A percentile compares a stretch with the other conserved stretches of the same genome.
Conservation (phyloP, 1,140 invertebrate genomes). For the Hesperophylax magnus region DNA sequence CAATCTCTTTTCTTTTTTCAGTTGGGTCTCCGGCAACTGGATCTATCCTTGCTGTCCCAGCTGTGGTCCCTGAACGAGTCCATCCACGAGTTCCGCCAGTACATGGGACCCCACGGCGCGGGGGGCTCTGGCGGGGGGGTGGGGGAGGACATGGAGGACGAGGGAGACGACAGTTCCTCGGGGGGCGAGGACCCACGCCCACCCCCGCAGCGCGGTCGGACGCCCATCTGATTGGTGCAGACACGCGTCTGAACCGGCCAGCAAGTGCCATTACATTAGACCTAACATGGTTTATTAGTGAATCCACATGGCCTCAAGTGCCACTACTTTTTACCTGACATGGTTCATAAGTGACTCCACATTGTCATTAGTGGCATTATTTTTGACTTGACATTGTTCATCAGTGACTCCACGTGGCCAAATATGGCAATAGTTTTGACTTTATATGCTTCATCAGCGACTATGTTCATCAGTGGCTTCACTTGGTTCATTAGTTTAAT, state of each 20-base stretch:
- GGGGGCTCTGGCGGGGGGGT: conserved; percentile 10
- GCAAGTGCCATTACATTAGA: not conserved
- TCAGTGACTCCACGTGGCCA: too few relatives aligned
- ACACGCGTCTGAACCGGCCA: too few relatives aligned
- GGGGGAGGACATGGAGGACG: conserved; percentile 50
- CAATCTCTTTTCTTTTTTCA: conserved; percentile 66
- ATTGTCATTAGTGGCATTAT: too few relatives aligned
- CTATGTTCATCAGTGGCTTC: too few relatives aligned
- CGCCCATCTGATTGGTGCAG: conserved; percentile 43
- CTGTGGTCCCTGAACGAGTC: conserved; percentile 90
- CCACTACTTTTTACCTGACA: too few relatives aligned
- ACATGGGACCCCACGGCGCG: conserved; percentile 62
- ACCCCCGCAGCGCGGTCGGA: conserved; percentile 43
- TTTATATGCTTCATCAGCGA: too few relatives aligned
- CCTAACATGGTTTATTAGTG: too few relatives aligned
- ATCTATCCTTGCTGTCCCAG: conserved; percentile 87
- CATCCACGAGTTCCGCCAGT: conserved; percentile 85
- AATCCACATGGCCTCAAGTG: too few relatives aligned
- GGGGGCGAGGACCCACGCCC: conserved; percentile 48
- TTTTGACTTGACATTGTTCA: too few relatives aligned
- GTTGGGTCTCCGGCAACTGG: conserved; percentile 87
- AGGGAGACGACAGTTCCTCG: conserved; percentile 54
- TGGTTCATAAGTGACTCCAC: too few relatives aligned
- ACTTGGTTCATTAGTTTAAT: too few relatives aligned
- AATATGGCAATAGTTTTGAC: too few relatives aligned